Percentiles rank a stretch among this genome's conserved stretches.
These are phyloP conservation scores for Beris morrisii DNA, from an alignment of 2,888 invertebrate genomes.

Conservation along the genomic window DNA sequence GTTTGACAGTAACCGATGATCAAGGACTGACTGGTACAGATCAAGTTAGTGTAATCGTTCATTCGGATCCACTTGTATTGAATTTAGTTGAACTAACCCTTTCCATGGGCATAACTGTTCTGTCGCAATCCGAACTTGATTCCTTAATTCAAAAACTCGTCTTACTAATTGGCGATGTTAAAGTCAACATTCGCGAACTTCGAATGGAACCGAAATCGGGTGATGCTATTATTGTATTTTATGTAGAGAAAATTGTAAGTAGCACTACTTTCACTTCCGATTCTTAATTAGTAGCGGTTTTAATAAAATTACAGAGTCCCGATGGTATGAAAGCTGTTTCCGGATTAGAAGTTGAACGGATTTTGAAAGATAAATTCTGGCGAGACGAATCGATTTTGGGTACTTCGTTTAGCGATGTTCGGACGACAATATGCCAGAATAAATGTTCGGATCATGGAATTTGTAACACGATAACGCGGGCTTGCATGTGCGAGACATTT, in stretches of 20 bases:
- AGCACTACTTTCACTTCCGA: neutral
- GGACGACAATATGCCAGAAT: conserved; percentile 87
- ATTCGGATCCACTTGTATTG: conserved; percentile 71
- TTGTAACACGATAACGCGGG: conserved; percentile 80
- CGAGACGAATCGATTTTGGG: conserved; percentile 71
- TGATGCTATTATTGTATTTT: conserved; percentile 70
- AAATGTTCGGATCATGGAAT: conserved; percentile 90
- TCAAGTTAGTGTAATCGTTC: conserved; percentile 81
- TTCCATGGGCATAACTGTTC: conserved; percentile 69
- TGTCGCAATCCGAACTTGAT: conserved; percentile 65
- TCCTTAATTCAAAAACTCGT: conserved; percentile 79
- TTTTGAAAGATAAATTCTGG: conserved; percentile 68
- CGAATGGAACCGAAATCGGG: conserved; percentile 64
- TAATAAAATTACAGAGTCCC: conserved; percentile 31
- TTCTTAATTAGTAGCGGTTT: neutral
- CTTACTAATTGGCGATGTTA: conserved; percentile 73
- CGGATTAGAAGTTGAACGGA: conserved; percentile 67
- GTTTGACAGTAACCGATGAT: conserved; percentile 85
- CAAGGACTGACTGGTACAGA: conserved; percentile 83
- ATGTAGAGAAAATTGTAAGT: conserved; percentile 63
- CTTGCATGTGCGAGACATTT: conserved; percentile 90
- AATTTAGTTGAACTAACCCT: conserved; percentile 81
- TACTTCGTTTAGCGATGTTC: conserved; percentile 73
- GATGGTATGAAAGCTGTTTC: conserved; percentile 55
- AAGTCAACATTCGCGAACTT: conserved; percentile 63